Base-by-base conservation (phyloP, 2,797 vertebrate genomes). In the Cetoscarus ocellatus region DNA sequence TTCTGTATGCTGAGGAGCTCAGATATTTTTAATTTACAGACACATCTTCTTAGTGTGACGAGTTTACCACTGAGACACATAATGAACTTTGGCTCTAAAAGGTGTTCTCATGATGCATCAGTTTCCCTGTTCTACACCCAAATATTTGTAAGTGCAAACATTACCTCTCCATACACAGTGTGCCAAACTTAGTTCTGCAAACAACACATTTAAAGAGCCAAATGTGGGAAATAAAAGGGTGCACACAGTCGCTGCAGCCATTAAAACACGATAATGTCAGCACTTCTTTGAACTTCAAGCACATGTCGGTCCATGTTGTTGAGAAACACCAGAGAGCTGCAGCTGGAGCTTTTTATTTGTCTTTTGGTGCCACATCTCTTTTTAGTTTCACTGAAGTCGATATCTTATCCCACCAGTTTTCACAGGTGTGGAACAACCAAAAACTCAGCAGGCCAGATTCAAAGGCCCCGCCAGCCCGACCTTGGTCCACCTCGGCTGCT, bases 361-460 rank as follows among this genome's bases (percentile, higher is more conserved):
- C 49, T 66, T 54, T 13, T 9, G 19, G 54, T 65, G 66, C 54
- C 70, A 82, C 68, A 48, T 67, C 77, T 75, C 64, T 83, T 74
- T 88, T 80, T 80, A 53, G 71, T 51, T 82, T 85, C 74, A 77
- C 84, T 10, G 45, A 63, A 45, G 68, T 18, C 5, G 43, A 48
- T 57, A 75, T 83, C 67, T 62, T 63, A 51, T 42, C 13, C 10
- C 11, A 74, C 5, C 19, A 38, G 69, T 83, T 88, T 88, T 87
- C 64, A 73, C 85, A 89, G 88, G 85, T 88, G 87, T 79, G 58
- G 73, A 64, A 70, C 38, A 70, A 14, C 79, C 38, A 43, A 27
- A 43, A 27, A 35, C 73, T 48, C 70, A 40, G 62, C 56, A 36
- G 2, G 58, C 15, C 27, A 27, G 70, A 67, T 78, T 57, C 6